A percentile compares a stretch with the other conserved stretches of the same genome.
Evolutionary conservation across 2,888 invertebrate species (phyloP).

Genomic region (Macrophya annulata): DNA sequence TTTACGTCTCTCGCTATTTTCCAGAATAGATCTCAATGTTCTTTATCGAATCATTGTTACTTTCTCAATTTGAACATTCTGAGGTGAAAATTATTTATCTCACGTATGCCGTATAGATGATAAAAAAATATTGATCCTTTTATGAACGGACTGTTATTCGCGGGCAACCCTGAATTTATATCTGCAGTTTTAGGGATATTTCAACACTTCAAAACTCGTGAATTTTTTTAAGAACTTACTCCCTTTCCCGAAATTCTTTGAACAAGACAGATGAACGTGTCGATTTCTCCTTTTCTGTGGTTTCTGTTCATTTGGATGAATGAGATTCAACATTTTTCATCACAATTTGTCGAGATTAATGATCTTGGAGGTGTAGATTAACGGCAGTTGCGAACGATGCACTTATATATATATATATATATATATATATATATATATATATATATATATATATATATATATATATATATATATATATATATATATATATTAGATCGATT

Average conservation of each 20-base stretch:
- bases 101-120: background rate
- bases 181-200: background rate
- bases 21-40: background rate
- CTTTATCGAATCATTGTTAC: background rate
- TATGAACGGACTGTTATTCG: background rate
- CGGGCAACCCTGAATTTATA: background rate
- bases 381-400: conserved; percentile 13
- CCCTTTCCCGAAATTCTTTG: background rate
- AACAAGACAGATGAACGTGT: conserved; percentile 12
- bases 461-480: no score
- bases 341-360: conserved; percentile 1
- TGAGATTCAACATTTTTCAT: background rate
- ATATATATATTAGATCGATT: no score
- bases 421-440: no score
- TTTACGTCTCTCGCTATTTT: background rate
- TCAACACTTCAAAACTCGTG: background rate
- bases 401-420: no score
- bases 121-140: background rate
- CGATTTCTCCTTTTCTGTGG: background rate
- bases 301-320: conserved; percentile 9
- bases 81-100: background rate
- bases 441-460: no score
- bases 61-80: background rate
- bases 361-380: background rate
- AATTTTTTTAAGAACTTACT: background rate